A percentile compares a stretch with the other conserved stretches of the same genome.
phyloP scores from a whole-genome alignment of 2,888 invertebrate genomes.

The Plebejus melissa region DNA sequence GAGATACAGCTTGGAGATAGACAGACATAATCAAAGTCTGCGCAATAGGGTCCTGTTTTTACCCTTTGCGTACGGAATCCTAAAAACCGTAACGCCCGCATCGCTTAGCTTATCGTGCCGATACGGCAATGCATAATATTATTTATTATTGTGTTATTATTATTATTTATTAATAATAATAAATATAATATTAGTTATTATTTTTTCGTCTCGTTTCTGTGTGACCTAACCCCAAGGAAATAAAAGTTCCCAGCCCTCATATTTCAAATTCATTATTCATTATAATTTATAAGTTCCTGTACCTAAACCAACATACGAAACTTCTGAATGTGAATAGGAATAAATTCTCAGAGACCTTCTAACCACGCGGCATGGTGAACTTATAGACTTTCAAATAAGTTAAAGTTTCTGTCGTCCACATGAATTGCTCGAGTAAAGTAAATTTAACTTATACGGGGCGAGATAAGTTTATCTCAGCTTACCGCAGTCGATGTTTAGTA shows the following conservation, averaged over 20 bases:
- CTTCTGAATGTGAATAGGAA: constrained; percentile 4
- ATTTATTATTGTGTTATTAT: no score
- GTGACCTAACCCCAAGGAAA: neutral
- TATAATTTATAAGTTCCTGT: constrained; percentile 7
- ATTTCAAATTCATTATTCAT: neutral
- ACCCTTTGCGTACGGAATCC: no score
- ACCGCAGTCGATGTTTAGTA: neutral
- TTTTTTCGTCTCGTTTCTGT: no score
- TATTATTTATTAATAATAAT: no score
- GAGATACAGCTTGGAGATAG: no score
- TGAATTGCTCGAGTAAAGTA: constrained; percentile 7
- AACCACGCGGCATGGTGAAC: constrained; percentile 1
- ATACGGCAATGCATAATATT: no score
- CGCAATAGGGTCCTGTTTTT: no score
- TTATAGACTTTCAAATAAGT: constrained; percentile 24
- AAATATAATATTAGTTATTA: no score
- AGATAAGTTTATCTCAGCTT: neutral
- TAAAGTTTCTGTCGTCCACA: constrained; percentile 16
- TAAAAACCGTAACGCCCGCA: no score
- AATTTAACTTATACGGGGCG: constrained; percentile 9
- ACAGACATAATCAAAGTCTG: no score
- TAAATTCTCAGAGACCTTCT: constrained; percentile 5
- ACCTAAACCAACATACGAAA: constrained; percentile 1
- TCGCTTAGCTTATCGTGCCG: no score
- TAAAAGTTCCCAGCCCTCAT: neutral